These are phyloP conservation scores for Ferdinandea cuprea DNA, from an alignment of 2,888 invertebrate species.

Conservation along the genomic window DNA sequence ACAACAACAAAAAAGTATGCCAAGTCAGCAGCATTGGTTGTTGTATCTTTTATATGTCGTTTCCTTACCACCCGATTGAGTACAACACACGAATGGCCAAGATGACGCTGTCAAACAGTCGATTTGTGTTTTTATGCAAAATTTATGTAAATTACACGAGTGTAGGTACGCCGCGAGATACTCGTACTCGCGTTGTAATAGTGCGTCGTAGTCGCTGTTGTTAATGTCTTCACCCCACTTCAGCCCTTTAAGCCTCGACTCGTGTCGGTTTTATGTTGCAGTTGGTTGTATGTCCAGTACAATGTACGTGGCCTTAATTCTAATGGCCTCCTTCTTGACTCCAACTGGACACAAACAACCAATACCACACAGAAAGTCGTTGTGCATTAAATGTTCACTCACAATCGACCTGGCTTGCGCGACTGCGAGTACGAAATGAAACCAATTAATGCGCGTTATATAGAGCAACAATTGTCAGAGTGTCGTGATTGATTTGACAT, in stretches of 20 bases:
- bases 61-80: conserved; percentile 34
- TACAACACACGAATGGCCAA: conserved; percentile 21
- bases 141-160: conserved; percentile 63
- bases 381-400: conserved; percentile 45
- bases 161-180: conserved; percentile 44
- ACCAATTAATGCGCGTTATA: conserved; percentile 63
- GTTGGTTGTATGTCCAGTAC: conserved; percentile 6
- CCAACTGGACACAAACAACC: conserved; percentile 52
- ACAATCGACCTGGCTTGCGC: background rate
- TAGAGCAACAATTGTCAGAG: conserved; percentile 70
- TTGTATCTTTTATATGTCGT: conserved; percentile 4
- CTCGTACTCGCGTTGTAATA: conserved; percentile 21
- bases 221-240: conserved; percentile 42
- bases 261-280: conserved; percentile 11
- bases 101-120: conserved; percentile 44
- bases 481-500: conserved; percentile 71
- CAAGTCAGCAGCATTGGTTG: conserved; percentile 49
- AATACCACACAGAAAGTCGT: conserved; percentile 58
- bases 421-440: conserved; percentile 12
- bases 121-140: conserved; percentile 61
- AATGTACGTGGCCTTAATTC: conserved; percentile 67
- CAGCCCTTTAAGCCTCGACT: conserved; percentile 38
- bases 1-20: conserved; percentile 52
- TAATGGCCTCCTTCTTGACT: conserved; percentile 67
- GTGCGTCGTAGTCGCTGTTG: conserved; percentile 28